phyloP scores from a whole-genome alignment of 2,888 invertebrate species.

The Tetrapedia diversipes region DNA sequence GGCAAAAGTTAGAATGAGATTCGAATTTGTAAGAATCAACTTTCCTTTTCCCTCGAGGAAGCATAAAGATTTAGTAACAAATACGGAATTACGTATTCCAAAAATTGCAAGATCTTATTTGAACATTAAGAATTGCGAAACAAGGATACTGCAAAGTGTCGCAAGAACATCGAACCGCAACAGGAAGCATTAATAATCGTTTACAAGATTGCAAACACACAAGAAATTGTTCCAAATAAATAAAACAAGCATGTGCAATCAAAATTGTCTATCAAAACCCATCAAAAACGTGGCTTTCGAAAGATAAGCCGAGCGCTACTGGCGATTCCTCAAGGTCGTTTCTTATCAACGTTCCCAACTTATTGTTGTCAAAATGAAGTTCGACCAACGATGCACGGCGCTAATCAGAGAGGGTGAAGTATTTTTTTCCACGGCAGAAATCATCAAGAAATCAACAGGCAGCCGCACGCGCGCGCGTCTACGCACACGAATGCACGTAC shows the following conservation, averaged over 20 bases:
- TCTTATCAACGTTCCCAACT: conserved; percentile 3
- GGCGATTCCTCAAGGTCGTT: neutral
- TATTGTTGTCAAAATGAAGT: conserved; percentile 13
- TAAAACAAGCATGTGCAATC: too few species aligned
- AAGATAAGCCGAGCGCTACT: too few species aligned
- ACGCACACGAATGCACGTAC: neutral
- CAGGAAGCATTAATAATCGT: neutral
- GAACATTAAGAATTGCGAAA: neutral
- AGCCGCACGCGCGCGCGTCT: neutral
- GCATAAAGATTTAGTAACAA: neutral
- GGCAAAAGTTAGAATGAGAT: too few species aligned
- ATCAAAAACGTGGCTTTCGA: too few species aligned
- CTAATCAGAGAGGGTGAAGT: neutral
- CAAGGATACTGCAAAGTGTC: neutral
- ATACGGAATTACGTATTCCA: too few species aligned
- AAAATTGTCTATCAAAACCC: too few species aligned
- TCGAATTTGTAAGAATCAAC: too few species aligned
- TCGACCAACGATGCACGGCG: too few species aligned
- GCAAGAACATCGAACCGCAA: neutral
- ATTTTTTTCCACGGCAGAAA: conserved; percentile 29
- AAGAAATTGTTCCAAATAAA: too few species aligned
- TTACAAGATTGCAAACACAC: too few species aligned
- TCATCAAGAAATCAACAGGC: conserved; percentile 60
- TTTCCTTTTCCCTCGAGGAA: neutral
- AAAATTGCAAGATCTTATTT: too few species aligned